Evolutionary conservation across 2,113 vertebrate genomes (phyloP).

Genomic region (Ailuropoda melanoleuca): DNA sequence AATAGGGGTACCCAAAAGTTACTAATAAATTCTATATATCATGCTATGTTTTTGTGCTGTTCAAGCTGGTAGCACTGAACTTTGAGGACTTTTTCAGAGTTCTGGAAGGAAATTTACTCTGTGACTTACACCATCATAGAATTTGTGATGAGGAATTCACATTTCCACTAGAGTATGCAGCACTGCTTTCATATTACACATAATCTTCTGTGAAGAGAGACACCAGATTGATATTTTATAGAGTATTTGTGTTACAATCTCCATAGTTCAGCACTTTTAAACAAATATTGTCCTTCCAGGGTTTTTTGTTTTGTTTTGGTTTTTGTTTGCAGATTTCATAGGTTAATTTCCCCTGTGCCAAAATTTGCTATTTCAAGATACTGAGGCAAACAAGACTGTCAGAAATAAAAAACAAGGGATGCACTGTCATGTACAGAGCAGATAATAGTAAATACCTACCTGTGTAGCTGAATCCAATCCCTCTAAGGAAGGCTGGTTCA

Average conservation of each 20-base stretch:
- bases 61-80: background rate
- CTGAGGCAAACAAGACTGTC: slow-evolving; percentile 38
- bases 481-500: background rate
- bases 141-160: background rate
- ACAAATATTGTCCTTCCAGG: slow-evolving; percentile 71
- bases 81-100: background rate
- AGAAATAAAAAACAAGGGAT: slow-evolving; percentile 36
- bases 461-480: background rate
- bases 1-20: background rate
- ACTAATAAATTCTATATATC: background rate
- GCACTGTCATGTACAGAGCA: background rate
- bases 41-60: background rate
- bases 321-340: slow-evolving; percentile 65
- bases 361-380: slow-evolving; percentile 75
- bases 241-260: slow-evolving; percentile 78
- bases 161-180: slow-evolving; percentile 36
- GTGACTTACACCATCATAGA: background rate
- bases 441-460: background rate
- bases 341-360: slow-evolving; percentile 64
- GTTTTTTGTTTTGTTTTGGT: background rate
- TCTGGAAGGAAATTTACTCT: background rate
- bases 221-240: slow-evolving; percentile 73
- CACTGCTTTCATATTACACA: slow-evolving; percentile 58
- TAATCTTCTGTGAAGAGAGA: slow-evolving; percentile 63
- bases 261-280: slow-evolving; percentile 79